Base-by-base conservation (phyloP, 2,113 vertebrate genomes). In the Microtus pennsylvanicus region DNA sequence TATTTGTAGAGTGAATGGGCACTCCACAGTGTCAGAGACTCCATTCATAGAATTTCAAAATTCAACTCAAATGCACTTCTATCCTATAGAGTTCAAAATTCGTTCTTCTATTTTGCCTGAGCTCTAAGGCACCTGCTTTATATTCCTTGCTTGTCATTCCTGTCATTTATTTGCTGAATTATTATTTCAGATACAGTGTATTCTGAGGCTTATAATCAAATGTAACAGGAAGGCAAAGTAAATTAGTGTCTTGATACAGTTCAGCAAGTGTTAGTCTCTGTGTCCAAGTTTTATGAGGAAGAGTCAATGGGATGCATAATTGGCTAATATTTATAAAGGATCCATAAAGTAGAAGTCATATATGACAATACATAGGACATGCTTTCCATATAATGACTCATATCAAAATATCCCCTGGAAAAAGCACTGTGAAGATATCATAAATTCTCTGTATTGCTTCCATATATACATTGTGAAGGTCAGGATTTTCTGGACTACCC, bases 161-260 rank as follows among this genome's bases (percentile, higher is more conserved):
- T 92, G 86, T 55, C 13, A 89, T 69, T 90, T 88, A 67, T 93
- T 94, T 85, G 7, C 70, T 95, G 52, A 92, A 94, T 92, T 94
- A 65, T 87, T 94, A 95, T 88, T 97, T 97, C 30, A 92, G 14
- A 94, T 88, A 52, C 47, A 88, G 22, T 89, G 1, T 80, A 81
- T n/a, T 33, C 70, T 80, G 87, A 93, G 85, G 80, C 85, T 94
- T 74, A 58, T 0, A 70, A 63, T 70, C 12, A 58, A 77, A 85
- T 30, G 16, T n/a, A 93, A 95, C 0, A 81, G 55, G 89, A 95
- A 86, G 21, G 7, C 45, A 65, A 33, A 33, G 2, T 47, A 50
- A 85, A 76, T 19, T 28, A 89, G 38, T n/a, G 69, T 69, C 7
- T 72, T 50, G 72, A 88, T 12, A 10, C 14, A 90, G 17, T 92